These are phyloP conservation scores for Lycopodina hypogea DNA, from an alignment of 37 sponge, comb jelly and placozoan species.

Conservation along the genomic window DNA sequence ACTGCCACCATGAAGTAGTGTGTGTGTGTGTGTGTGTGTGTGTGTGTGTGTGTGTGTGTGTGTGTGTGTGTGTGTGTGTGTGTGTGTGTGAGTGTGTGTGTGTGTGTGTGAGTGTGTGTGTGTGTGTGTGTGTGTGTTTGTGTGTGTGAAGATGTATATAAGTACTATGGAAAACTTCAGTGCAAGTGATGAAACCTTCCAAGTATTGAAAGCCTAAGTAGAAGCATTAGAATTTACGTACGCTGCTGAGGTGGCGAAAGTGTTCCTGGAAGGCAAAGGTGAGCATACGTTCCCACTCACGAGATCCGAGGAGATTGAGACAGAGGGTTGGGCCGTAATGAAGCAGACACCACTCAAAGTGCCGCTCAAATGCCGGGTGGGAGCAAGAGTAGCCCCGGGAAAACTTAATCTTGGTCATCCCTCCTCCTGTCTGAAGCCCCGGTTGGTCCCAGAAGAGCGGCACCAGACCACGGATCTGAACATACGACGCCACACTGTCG, in stretches of 20 bases:
- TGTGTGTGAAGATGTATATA: neutral
- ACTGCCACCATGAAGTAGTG: too few species aligned
- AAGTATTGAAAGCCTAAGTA: too few species aligned
- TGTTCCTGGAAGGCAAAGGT: slow-evolving; percentile 71
- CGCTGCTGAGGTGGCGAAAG: slow-evolving; percentile 29
- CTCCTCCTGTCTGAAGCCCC: slow-evolving; percentile 66
- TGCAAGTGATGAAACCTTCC: too few species aligned
- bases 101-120: slow-evolving; percentile 17
- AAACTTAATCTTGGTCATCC: slow-evolving; percentile 60
- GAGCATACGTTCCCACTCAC: slow-evolving; percentile 72
- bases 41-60: too few species aligned
- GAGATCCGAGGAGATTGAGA: slow-evolving; percentile 72
- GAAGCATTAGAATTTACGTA: neutral
- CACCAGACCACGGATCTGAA: slow-evolving; percentile 89
- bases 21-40: too few species aligned
- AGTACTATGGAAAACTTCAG: too few species aligned
- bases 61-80: too few species aligned
- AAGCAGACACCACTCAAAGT: slow-evolving; percentile 61
- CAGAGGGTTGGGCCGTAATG: slow-evolving; percentile 75
- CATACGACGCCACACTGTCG: slow-evolving; percentile 67
- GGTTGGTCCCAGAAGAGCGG: slow-evolving; percentile 99
- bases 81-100: too few species aligned
- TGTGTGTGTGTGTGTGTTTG: slow-evolving; percentile 4
- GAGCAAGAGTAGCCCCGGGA: slow-evolving; percentile 75
- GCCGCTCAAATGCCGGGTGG: slow-evolving; percentile 78